phyloP scores from a whole-genome alignment of 92 coral and sea anemone species.

The Anthopleura xanthogrammica region DNA sequence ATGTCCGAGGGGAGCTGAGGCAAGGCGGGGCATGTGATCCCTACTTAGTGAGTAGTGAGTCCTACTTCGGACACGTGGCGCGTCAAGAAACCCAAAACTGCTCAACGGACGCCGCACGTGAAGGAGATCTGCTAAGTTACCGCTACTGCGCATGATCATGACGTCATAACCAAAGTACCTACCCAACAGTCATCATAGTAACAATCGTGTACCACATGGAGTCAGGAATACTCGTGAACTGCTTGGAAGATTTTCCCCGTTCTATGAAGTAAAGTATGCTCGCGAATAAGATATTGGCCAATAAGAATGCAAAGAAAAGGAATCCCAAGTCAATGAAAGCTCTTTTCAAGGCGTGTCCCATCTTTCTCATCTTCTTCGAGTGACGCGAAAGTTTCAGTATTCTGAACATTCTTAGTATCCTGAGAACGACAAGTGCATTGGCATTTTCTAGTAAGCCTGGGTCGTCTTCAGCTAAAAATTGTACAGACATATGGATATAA shows the following conservation, averaged over 20 bases:
- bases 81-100: neutral
- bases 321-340: slow-evolving; percentile 86
- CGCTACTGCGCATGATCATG: neutral
- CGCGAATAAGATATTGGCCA: slow-evolving; percentile 85
- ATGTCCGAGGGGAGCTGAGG: too few relatives aligned
- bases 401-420: slow-evolving; percentile 82
- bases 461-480: slow-evolving; percentile 38
- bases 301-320: slow-evolving; percentile 75
- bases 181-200: slow-evolving; percentile 99
- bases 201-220: slow-evolving; percentile 96
- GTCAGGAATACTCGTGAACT: slow-evolving; percentile 82
- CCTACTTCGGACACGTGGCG: too few relatives aligned
- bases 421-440: slow-evolving; percentile 66
- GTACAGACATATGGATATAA: slow-evolving; percentile 59
- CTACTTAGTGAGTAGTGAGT: too few relatives aligned
- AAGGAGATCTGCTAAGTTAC: neutral
- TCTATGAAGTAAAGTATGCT: slow-evolving; percentile 81
- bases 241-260: slow-evolving; percentile 33
- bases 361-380: slow-evolving; percentile 79
- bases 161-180: slow-evolving; percentile 25
- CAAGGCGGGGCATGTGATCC: too few relatives aligned
- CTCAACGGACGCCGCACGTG: neutral
- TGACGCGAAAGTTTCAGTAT: slow-evolving; percentile 91
- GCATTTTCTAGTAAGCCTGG: slow-evolving; percentile 56
- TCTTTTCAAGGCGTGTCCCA: slow-evolving; percentile 77